phyloP scores from a whole-genome alignment of 2,797 vertebrate species.

The Gymnoscopelus microlampas region DNA sequence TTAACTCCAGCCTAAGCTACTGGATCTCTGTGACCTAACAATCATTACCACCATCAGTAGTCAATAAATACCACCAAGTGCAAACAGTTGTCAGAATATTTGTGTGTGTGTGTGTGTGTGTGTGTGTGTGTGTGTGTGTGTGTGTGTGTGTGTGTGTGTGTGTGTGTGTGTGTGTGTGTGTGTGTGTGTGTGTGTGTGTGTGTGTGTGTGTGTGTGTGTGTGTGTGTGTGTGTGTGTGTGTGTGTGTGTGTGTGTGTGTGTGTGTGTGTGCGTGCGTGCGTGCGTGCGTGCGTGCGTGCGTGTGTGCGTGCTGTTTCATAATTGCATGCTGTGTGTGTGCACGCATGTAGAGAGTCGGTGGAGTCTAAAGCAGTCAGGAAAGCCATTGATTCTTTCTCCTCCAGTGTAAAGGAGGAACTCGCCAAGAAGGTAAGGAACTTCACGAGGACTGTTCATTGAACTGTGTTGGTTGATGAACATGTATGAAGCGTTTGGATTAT shows the following conservation, averaged over 20 bases:
- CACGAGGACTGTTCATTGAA: no score
- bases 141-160: background rate
- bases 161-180: background rate
- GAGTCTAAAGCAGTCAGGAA: slow-evolving; percentile 49
- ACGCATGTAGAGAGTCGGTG: slow-evolving; percentile 58
- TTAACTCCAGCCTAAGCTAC: background rate
- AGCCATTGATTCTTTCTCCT: slow-evolving; percentile 54
- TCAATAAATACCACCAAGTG: background rate
- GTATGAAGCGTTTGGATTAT: background rate
- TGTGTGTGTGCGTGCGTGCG: no score
- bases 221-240: background rate
- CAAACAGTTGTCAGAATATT: background rate
- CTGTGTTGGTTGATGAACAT: no score
- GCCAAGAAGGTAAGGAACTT: slow-evolving; percentile 61
- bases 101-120: no score
- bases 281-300: no score
- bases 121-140: background rate
- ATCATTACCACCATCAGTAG: background rate
- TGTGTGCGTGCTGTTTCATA: no score
- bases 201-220: background rate
- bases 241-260: no score
- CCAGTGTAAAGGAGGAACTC: slow-evolving; percentile 56
- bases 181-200: no score
- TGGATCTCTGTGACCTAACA: background rate
- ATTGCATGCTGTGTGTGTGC: background rate